These are phyloP conservation scores for Neolamprologus sp. DNA, from an alignment of 2,113 vertebrate species.

Conservation along the genomic window DNA sequence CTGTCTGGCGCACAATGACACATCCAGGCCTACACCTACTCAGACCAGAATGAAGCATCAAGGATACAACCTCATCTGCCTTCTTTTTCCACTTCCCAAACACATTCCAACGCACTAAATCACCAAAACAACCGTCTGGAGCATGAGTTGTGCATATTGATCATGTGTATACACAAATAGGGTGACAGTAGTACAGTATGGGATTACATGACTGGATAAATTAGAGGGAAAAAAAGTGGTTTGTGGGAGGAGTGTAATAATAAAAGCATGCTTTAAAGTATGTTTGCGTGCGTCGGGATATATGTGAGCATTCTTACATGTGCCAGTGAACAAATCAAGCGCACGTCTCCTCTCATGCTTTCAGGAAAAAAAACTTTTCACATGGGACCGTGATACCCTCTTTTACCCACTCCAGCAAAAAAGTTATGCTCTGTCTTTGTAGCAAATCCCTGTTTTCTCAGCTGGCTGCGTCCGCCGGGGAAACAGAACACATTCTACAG, in stretches of 20 bases:
- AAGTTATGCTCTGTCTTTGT: constrained; percentile 33
- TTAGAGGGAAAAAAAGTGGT: background rate
- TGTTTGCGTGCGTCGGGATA: background rate
- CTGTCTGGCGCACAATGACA: constrained; percentile 4
- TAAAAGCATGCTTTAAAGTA: constrained; percentile 4
- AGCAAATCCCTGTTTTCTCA: constrained; percentile 21
- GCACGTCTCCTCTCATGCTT: constrained; percentile 8
- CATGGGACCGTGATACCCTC: constrained; percentile 18
- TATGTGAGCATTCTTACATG: background rate
- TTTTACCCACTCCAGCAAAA: constrained; percentile 5
- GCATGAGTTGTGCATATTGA: background rate
- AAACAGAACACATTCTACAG: constrained; percentile 26
- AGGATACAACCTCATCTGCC: background rate
- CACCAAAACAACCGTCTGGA: background rate
- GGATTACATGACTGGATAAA: background rate
- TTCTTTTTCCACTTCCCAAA: background rate
- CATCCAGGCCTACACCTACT: constrained; percentile 26
- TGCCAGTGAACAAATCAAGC: background rate
- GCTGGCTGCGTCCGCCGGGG: constrained; percentile 13
- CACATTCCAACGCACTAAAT: constrained; percentile 31
- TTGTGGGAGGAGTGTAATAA: background rate
- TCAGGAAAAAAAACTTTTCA: constrained; percentile 5
- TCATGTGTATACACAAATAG: background rate
- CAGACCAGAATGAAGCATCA: constrained; percentile 8
- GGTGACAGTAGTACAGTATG: background rate